Evolutionary conservation across 2,797 vertebrate genomes (phyloP).

Genomic region (Manis pentadactyla): DNA sequence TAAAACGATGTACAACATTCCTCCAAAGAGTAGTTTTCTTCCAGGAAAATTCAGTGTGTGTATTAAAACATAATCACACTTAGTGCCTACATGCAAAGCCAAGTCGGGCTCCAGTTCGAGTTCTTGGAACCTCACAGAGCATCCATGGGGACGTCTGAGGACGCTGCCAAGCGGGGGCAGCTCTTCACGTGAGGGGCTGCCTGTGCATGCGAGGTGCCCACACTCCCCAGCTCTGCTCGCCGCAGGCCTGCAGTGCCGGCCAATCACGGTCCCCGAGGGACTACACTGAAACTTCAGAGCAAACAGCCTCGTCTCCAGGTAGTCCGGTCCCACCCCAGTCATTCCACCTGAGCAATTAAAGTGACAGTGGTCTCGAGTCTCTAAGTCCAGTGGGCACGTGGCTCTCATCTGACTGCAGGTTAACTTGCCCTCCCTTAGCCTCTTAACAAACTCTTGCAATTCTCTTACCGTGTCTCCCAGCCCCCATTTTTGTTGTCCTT

Average conservation of each 20-base stretch:
- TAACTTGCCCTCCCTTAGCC: neutral
- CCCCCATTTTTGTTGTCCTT: neutral
- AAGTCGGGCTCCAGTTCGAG: neutral
- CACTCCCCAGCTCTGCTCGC: neutral
- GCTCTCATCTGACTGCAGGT: neutral
- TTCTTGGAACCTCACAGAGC: neutral
- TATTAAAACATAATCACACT: neutral
- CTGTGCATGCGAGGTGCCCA: rapidly evolving
- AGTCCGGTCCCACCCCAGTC: neutral
- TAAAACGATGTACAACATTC: neutral
- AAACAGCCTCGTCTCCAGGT: neutral
- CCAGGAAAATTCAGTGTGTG: neutral
- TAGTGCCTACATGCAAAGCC: neutral
- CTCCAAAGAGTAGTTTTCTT: neutral
- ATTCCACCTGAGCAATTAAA: neutral
- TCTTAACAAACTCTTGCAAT: neutral
- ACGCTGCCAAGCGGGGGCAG: neutral
- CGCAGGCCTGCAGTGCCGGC: neutral
- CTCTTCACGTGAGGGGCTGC: rapidly evolving
- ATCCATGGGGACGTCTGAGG: neutral
- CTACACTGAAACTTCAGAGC: neutral
- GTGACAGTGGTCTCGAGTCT: neutral
- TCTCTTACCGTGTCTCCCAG: neutral
- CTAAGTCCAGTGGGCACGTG: neutral
- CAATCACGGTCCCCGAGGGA: neutral